phyloP scores from a whole-genome alignment of 2,888 invertebrate species.

The Apotomis turbidana region DNA sequence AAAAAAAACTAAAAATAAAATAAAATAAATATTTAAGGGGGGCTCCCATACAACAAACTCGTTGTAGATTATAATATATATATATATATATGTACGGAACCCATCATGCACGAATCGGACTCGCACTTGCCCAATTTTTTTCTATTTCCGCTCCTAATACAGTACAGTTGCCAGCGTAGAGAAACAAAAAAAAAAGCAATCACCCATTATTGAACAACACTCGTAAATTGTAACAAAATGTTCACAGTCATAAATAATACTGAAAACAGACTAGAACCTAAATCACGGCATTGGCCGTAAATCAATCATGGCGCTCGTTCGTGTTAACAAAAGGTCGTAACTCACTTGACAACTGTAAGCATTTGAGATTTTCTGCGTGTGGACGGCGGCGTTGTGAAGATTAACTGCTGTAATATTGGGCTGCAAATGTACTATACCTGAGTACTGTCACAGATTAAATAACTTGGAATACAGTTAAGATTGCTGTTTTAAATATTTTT shows the following conservation, averaged over 20 bases:
- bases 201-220: not conserved
- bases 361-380: not conserved
- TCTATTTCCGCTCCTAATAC: no score
- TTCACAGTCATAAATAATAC: conserved; percentile 25
- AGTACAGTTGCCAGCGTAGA: no score
- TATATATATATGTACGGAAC: no score
- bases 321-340: not conserved
- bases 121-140: no score
- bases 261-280: conserved; percentile 20
- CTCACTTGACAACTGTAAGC: not conserved
- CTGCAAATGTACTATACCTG: conserved; percentile 23
- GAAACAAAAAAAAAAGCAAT: no score
- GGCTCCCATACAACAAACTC: no score
- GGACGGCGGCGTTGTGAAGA: not conserved
- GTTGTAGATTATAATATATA: no score
- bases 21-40: no score
- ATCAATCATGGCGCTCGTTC: conserved; percentile 14
- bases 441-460: not conserved
- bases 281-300: conserved; percentile 20
- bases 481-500: no score
- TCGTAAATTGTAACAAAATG: conserved; percentile 10
- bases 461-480: no score
- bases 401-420: conserved; percentile 24
- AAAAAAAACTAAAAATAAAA: no score
- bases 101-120: no score